A percentile compares a stretch with the other conserved stretches of the same genome.
Conservation (phyloP, 2,888 invertebrate genomes). For the Lasius platythorax region DNA sequence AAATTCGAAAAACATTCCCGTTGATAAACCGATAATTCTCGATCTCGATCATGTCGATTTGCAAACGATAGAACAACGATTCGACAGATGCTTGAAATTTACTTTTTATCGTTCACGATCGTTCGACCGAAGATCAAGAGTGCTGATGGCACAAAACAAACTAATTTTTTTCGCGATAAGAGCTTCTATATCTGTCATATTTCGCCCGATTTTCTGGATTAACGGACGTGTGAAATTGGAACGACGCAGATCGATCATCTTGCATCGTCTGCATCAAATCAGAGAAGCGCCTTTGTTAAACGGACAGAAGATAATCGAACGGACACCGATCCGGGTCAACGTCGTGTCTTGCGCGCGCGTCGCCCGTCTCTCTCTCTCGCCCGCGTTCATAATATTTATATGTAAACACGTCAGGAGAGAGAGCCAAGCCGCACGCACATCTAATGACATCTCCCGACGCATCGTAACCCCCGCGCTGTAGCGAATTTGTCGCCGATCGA, state of each 20-base stretch:
- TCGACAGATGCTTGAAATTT: neutral
- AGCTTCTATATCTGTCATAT: neutral
- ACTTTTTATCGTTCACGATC: neutral
- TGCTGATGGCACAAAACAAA: neutral
- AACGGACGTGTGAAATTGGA: neutral
- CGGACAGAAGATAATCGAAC: neutral
- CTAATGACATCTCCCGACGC: slow-evolving; percentile 49
- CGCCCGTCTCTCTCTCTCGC: neutral
- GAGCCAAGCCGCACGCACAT: slow-evolving; percentile 4
- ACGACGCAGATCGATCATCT: neutral
- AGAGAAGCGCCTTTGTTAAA: neutral
- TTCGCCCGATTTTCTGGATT: neutral
- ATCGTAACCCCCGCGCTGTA: slow-evolving; percentile 41
- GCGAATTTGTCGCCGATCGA: slow-evolving; percentile 14
- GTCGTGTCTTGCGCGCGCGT: neutral
- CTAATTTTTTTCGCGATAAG: neutral
- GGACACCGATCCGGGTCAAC: neutral
- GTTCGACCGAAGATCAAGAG: neutral
- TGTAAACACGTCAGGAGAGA: slow-evolving; percentile 24
- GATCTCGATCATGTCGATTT: slow-evolving; percentile 14
- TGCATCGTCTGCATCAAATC: neutral
- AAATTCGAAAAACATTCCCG: slow-evolving; percentile 29
- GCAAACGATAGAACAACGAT: neutral
- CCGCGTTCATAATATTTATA: slow-evolving; percentile 37
- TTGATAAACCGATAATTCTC: neutral